Percentiles rank a stretch among this genome's conserved stretches.
These are phyloP conservation scores for Mimachlamys varia DNA, from an alignment of 2,888 invertebrate species.

Conservation along the genomic window DNA sequence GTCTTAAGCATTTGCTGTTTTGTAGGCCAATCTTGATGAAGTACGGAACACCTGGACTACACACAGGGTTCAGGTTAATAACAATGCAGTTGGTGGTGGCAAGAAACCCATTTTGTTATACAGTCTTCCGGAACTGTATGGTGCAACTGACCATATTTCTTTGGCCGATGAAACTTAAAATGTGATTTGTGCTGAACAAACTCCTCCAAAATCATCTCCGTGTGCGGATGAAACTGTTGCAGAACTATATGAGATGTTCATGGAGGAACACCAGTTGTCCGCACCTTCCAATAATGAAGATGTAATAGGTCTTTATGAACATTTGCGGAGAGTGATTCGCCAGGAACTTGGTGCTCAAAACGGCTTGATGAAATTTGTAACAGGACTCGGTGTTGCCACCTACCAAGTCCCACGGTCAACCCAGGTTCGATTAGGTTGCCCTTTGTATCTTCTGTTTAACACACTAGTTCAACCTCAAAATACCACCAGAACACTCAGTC, in stretches of 20 bases:
- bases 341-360: slow-evolving; percentile 31
- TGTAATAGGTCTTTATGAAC: slow-evolving; percentile 39
- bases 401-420: too few species aligned
- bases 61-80: slow-evolving; percentile 37
- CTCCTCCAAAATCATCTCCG: not conserved
- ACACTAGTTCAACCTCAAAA: too few species aligned
- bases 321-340: slow-evolving; percentile 38
- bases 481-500: too few species aligned
- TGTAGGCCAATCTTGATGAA: slow-evolving; percentile 42
- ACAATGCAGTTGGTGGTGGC: slow-evolving; percentile 35
- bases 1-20: not conserved
- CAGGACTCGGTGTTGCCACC: not conserved
- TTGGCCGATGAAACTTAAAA: too few species aligned
- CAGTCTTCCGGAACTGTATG: slow-evolving; percentile 36
- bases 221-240: slow-evolving; percentile 42
- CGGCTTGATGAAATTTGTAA: not conserved
- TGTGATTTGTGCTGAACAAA: slow-evolving; percentile 37
- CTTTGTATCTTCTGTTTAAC: too few species aligned
- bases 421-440: too few species aligned
- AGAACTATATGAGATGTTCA: slow-evolving; percentile 37
- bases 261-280: slow-evolving; percentile 37
- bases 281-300: slow-evolving; percentile 36
- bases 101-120: slow-evolving; percentile 39
- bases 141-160: slow-evolving; percentile 36
- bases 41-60: slow-evolving; percentile 39